Percentiles rank a stretch among this genome's conserved stretches.
These are phyloP conservation scores for Notolepis coatsorum DNA, from an alignment of 2,797 vertebrate species.

Conservation along the genomic window DNA sequence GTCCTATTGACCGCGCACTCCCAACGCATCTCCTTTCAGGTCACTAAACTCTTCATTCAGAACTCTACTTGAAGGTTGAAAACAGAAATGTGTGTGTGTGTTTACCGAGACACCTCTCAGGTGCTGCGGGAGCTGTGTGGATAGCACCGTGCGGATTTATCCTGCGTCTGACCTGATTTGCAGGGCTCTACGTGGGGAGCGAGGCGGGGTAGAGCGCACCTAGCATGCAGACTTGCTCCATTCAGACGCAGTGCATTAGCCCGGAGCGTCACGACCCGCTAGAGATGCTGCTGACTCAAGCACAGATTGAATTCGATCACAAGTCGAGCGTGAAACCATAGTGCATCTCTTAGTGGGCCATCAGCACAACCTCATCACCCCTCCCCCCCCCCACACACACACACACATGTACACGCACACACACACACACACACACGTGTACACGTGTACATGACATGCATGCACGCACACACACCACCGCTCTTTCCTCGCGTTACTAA, in stretches of 20 bases:
- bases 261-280: slow-evolving; percentile 15
- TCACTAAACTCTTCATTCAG: neutral
- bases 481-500: no score
- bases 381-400: no score
- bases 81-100: neutral
- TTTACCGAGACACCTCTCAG: neutral
- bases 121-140: neutral
- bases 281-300: slow-evolving; percentile 17
- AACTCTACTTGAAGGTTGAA: neutral
- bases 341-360: slow-evolving; percentile 5
- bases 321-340: slow-evolving; percentile 31
- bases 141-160: neutral
- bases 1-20: neutral
- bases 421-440: neutral
- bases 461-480: no score
- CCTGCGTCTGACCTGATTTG: neutral
- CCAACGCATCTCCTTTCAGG: neutral
- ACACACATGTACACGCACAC: neutral
- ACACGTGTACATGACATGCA: no score
- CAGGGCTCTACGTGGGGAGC: neutral
- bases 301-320: slow-evolving; percentile 20
- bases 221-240: neutral
- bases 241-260: neutral
- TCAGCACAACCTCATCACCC: neutral
- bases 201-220: neutral